phyloP scores from a whole-genome alignment of 2,797 vertebrate species.

The Acanthiza pusilla region DNA sequence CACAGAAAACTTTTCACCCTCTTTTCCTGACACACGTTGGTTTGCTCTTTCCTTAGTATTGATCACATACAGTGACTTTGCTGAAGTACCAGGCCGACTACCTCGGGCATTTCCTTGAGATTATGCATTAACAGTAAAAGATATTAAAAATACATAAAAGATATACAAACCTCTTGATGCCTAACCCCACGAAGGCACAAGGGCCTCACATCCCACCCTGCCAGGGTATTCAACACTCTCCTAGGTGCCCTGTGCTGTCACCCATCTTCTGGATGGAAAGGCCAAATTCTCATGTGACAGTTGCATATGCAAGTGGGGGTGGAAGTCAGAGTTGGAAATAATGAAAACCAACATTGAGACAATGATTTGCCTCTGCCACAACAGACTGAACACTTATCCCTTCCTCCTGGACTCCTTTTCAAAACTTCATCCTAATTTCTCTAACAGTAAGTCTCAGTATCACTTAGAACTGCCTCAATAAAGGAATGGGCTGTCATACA shows the following conservation, averaged over 20 bases:
- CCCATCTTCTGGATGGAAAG: background rate
- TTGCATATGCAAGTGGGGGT: background rate
- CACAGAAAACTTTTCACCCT: background rate
- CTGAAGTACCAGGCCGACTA: background rate
- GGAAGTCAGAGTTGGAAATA: slow-evolving; percentile 17
- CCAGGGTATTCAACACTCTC: background rate
- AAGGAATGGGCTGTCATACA: background rate
- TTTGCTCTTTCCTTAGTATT: background rate
- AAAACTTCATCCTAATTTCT: background rate
- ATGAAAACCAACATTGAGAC: background rate
- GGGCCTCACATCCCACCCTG: background rate
- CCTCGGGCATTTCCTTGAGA: background rate
- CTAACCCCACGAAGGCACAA: background rate
- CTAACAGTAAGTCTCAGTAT: background rate
- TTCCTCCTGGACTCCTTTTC: background rate
- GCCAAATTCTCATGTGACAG: background rate
- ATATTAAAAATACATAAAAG: background rate
- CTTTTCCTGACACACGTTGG: background rate
- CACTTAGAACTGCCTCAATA: background rate
- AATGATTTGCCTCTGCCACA: background rate
- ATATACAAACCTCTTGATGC: background rate
- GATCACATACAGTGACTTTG: background rate
- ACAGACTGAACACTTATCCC: background rate
- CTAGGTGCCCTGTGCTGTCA: background rate
- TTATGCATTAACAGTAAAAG: background rate